Base-by-base conservation (phyloP, 92 coral and sea anemone species). In the Pocillopora grandis region DNA sequence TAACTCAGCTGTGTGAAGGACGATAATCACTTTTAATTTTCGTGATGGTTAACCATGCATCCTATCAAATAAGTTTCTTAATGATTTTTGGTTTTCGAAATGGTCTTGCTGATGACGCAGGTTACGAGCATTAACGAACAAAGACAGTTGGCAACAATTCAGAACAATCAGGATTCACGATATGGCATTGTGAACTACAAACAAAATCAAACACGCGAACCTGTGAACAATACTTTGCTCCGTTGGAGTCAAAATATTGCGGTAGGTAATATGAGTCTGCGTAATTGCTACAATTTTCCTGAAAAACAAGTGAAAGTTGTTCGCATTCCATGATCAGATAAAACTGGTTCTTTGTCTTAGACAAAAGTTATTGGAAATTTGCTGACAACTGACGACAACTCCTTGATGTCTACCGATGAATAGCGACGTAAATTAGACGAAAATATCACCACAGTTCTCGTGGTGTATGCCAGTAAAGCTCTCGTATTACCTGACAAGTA, bases 141-240 rank as follows among this genome's bases (percentile, higher is more conserved):
- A 42, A 42, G 52, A 42, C 52, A 42, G 8, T 42, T 2, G 52
- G 8, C 52, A 42, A 42, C 8, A 42, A 42, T 42, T 7, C 52
- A 64, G 18, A 64, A 64, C 31, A 64, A 19, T 64, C 23, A n/a
- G 31, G n/a, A n/a, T 20, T 27, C 31, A 27, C 31, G 31, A 27
- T 27, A 27, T 27, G 31, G 31, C 23, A 27, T 16, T 27, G 23
- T 19, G 23, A 64, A 64, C n/a, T 11, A 1, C 20, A 10, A 21
- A 20, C 77, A 74, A 75, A 58, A 75, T 14, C 64, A 58, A 75
- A 14, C 64, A 58, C 63, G 63, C 55, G 78, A 75, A 75, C 78
- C n/a, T n/a, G 4, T 21, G 59, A 2, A 27, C 62, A 58, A 58
- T 33, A 31, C 21, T 67, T 42, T 42, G 10, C 52, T 31, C 15